These are phyloP conservation scores for Microvelia longipes DNA, from an alignment of 1,140 invertebrate species.

Conservation along the genomic window DNA sequence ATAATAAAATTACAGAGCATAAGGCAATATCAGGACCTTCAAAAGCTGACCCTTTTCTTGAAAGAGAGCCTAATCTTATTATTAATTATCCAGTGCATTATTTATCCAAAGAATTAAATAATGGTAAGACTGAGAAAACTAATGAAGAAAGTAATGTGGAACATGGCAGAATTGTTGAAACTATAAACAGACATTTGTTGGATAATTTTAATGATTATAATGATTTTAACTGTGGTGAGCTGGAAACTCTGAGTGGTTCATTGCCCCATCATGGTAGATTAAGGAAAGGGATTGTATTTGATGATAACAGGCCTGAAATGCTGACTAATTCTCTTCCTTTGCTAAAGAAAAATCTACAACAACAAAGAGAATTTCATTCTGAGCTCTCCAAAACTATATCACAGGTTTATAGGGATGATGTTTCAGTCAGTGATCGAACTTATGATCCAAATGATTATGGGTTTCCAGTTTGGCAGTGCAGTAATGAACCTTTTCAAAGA, in stretches of 20 bases:
- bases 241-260: constrained; percentile 21
- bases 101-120: not conserved
- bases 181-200: constrained; percentile 28
- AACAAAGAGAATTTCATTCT: constrained; percentile 2
- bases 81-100: not conserved
- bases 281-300: not conserved
- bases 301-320: not conserved
- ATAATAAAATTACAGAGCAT: not conserved
- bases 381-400: constrained; percentile 8
- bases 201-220: constrained; percentile 15
- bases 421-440: not conserved
- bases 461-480: not conserved
- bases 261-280: constrained; percentile 15
- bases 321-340: constrained; percentile 6
- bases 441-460: not conserved
- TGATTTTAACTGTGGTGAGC: constrained; percentile 12
- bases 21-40: not conserved
- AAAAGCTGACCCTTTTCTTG: not conserved
- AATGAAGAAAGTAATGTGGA: constrained; percentile 7
- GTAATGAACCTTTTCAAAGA: not conserved
- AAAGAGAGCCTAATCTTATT: not conserved
- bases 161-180: constrained; percentile 26
- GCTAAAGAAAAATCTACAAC: not conserved
- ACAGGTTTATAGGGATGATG: not conserved
- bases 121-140: not conserved